Evolutionary conservation across 1,140 invertebrate species (phyloP).

Genomic region (Pygmarrhopalites habei): DNA sequence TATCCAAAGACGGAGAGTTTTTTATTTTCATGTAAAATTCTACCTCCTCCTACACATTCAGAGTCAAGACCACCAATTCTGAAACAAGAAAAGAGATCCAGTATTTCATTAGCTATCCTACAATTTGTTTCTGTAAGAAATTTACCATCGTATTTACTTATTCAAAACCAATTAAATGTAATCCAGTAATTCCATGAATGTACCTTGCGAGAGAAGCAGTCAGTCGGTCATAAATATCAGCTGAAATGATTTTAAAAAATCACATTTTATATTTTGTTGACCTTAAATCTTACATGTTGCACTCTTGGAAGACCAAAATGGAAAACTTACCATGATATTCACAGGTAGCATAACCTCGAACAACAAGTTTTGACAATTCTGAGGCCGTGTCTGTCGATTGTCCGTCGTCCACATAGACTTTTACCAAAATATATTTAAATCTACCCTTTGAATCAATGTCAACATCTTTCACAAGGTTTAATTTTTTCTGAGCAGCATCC

Average conservation of each 20-base stretch:
- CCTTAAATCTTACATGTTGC: too few relatives aligned
- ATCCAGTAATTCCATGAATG: too few relatives aligned
- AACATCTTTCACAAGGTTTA: neutral
- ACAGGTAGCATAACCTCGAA: constrained; percentile 63
- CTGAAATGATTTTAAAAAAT: too few relatives aligned
- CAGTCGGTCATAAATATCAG: constrained; percentile 17
- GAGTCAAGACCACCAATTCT: constrained; percentile 48
- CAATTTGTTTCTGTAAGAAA: too few relatives aligned
- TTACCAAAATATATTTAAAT: constrained; percentile 9
- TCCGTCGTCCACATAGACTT: neutral
- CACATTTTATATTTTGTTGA: too few relatives aligned
- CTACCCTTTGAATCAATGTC: neutral
- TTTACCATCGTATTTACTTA: too few relatives aligned
- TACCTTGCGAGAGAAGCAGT: neutral
- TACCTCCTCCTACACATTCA: constrained; percentile 73
- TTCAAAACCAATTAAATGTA: too few relatives aligned
- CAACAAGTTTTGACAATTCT: constrained; percentile 55
- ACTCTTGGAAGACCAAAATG: too few relatives aligned
- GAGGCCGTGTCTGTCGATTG: neutral
- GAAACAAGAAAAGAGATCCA: too few relatives aligned
- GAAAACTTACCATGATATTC: constrained; percentile 59
- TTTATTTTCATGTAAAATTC: constrained; percentile 63
- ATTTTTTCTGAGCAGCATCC: neutral
- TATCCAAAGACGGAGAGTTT: constrained; percentile 83
- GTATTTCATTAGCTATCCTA: too few relatives aligned